These are phyloP conservation scores for Crambe crambe DNA, from an alignment of 37 sponge, comb jelly and placozoan genomes.

Conservation along the genomic window DNA sequence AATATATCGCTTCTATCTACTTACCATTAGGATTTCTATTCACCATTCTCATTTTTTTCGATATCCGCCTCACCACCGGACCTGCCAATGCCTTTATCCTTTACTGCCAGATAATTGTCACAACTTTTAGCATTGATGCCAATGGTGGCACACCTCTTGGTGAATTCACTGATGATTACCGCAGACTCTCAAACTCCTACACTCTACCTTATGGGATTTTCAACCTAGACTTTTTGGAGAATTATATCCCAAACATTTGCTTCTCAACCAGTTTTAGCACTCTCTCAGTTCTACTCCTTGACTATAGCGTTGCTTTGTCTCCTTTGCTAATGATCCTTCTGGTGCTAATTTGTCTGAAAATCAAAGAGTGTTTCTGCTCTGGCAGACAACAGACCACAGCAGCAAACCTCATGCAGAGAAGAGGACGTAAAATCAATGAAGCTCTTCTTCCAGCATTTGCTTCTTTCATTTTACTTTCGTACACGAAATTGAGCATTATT, in stretches of 20 bases:
- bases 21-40: constrained; percentile 36
- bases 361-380: constrained; percentile 21
- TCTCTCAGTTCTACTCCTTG: constrained; percentile 18
- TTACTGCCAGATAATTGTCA: constrained; percentile 42
- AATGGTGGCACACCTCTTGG: constrained; percentile 25
- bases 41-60: constrained; percentile 46
- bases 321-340: constrained; percentile 53
- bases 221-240: constrained; percentile 44
- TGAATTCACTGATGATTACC: neutral
- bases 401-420: neutral
- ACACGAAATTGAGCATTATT: constrained; percentile 36
- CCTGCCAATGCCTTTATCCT: constrained; percentile 65
- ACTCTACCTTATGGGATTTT: constrained; percentile 43
- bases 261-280: constrained; percentile 20
- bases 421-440: neutral
- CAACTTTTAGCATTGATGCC: constrained; percentile 6
- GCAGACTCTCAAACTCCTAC: constrained; percentile 11
- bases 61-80: constrained; percentile 55
- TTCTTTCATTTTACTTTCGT: constrained; percentile 53
- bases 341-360: constrained; percentile 7
- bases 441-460: constrained; percentile 51
- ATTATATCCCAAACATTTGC: constrained; percentile 16
- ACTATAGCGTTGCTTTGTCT: constrained; percentile 42
- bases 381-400: neutral
- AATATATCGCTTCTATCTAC: constrained; percentile 23